Conservation (phyloP, 2,797 vertebrate genomes). For the Notolabrus celidotus region DNA sequence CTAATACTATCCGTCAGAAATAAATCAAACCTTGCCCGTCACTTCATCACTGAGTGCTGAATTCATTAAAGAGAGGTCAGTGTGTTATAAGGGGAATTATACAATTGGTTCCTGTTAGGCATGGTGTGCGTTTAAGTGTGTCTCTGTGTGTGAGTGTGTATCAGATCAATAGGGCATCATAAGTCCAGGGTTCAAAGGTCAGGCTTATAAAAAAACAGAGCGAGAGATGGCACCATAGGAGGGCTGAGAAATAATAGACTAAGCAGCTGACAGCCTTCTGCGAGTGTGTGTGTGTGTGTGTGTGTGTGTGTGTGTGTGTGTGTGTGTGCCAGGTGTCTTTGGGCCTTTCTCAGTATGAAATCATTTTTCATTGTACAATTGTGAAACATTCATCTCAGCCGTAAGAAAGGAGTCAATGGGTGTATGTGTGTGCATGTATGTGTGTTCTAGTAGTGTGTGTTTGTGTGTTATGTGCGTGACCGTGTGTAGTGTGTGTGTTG, state of each 20-base stretch:
- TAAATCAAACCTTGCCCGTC: background rate
- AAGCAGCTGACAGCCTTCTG: constrained; percentile 29
- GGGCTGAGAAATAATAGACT: constrained; percentile 9
- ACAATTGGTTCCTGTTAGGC: constrained; percentile 14
- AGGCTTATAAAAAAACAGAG: constrained; percentile 29
- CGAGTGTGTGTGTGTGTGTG: constrained; percentile 15
- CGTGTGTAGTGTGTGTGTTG: background rate
- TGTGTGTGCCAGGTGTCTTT: constrained; percentile 44
- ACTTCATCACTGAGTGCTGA: constrained; percentile 18
- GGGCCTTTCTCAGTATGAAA: constrained; percentile 12
- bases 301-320: constrained; percentile 4
- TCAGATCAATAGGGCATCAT: constrained; percentile 65
- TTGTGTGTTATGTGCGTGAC: background rate
- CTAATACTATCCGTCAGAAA: constrained; percentile 9
- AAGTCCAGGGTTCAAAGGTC: constrained; percentile 58
- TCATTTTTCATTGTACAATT: constrained; percentile 38
- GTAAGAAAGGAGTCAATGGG: constrained; percentile 2
- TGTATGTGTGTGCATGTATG: background rate
- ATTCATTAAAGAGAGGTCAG: constrained; percentile 39
- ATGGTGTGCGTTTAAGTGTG: constrained; percentile 8
- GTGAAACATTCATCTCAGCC: constrained; percentile 24
- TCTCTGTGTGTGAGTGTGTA: constrained; percentile 8
- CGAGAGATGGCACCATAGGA: constrained; percentile 16
- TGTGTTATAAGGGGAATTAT: constrained; percentile 14
- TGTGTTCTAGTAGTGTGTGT: background rate